These are phyloP conservation scores for Diloba caeruleocephala DNA, from an alignment of 2,888 invertebrate species.

Conservation along the genomic window DNA sequence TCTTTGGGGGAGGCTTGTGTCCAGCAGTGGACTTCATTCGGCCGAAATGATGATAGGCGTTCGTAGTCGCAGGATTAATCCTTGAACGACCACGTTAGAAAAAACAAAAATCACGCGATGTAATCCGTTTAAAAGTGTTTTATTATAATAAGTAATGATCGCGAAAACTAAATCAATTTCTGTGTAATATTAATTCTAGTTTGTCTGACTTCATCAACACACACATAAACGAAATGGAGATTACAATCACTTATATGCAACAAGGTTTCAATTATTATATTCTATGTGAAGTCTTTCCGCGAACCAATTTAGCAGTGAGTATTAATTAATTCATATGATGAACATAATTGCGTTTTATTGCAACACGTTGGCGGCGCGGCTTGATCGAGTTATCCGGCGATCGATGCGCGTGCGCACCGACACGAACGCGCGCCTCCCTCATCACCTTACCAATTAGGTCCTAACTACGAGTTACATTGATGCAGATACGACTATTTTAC, in stretches of 20 bases:
- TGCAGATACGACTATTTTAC: conserved; percentile 36
- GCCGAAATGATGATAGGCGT: no score
- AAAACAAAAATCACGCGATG: no score
- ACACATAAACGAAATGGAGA: no score
- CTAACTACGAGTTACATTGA: conserved; percentile 40
- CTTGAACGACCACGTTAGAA: no score
- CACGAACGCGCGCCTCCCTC: conserved; percentile 49
- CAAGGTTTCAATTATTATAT: conserved; percentile 3
- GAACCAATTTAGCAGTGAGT: conserved; percentile 60
- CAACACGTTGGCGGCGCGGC: conserved; percentile 58
- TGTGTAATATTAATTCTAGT: no score
- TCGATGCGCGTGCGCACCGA: conserved; percentile 48
- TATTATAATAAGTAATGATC: no score
- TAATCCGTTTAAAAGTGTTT: no score
- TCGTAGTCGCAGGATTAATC: no score
- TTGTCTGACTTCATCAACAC: no score
- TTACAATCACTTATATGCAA: conserved; percentile 3
- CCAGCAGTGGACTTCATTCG: no score
- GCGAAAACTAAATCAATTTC: no score
- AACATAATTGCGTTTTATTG: conserved; percentile 71
- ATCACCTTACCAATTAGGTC: conserved; percentile 57
- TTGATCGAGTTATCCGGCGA: conserved; percentile 65
- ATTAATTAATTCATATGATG: conserved; percentile 63
- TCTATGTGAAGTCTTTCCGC: conserved; percentile 36
- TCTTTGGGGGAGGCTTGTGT: no score